phyloP scores from a whole-genome alignment of 2,888 invertebrate species.

The Dioctria rufipes region DNA sequence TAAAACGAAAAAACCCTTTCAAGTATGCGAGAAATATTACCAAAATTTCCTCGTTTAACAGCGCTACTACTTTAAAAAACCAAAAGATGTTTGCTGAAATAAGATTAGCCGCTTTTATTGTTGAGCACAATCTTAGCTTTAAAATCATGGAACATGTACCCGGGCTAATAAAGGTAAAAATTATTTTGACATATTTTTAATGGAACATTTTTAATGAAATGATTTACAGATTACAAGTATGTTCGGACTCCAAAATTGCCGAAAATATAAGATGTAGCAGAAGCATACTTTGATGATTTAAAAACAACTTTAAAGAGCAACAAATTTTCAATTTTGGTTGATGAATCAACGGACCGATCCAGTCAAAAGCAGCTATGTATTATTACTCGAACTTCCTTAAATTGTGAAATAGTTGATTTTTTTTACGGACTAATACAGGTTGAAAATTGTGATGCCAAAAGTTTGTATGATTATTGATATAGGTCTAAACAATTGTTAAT shows the following conservation, averaged over 20 bases:
- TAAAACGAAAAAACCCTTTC: not conserved
- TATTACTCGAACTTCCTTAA: not conserved
- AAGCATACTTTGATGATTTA: not conserved
- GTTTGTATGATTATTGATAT: not conserved
- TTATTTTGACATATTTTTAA: not conserved
- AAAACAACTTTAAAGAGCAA: slow-evolving; percentile 1
- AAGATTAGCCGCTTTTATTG: slow-evolving; percentile 3
- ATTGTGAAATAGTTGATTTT: not conserved
- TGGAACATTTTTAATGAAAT: not conserved
- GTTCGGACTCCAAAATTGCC: not conserved
- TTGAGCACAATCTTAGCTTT: not conserved
- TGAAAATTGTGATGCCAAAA: slow-evolving; percentile 7
- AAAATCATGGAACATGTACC: not conserved
- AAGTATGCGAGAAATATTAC: not conserved
- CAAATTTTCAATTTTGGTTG: not conserved
- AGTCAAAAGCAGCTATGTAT: not conserved
- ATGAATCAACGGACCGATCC: not conserved
- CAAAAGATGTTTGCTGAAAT: not conserved
- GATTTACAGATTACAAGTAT: slow-evolving; percentile 3
- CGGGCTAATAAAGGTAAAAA: not conserved
- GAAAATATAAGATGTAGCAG: not conserved
- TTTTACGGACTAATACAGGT: not conserved
- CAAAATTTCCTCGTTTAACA: not conserved
- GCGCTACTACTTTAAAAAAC: not conserved
- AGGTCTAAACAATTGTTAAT: too few relatives aligned